A percentile compares a stretch with the other conserved stretches of the same genome.
Evolutionary conservation across 1,140 invertebrate genomes (phyloP).

Genomic region (Paraescarpia echinospica): DNA sequence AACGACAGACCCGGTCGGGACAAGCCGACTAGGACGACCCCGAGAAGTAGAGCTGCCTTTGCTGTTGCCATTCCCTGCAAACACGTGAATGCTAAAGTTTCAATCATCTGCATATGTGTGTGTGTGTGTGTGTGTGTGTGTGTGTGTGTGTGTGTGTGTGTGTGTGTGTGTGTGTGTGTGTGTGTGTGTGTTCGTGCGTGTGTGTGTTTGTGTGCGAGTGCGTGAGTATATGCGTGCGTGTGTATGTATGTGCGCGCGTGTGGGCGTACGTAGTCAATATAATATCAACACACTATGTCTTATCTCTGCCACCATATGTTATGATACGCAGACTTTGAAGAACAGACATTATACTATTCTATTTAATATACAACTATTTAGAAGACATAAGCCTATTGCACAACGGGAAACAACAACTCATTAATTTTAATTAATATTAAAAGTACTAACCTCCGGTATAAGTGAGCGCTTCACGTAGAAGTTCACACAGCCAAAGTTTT

Average conservation of each 20-base stretch:
- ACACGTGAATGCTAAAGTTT: too few relatives aligned
- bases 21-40: background rate
- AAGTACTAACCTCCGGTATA: too few relatives aligned
- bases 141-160: background rate
- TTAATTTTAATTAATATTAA: too few relatives aligned
- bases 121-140: background rate
- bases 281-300: too few relatives aligned
- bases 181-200: background rate
- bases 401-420: too few relatives aligned
- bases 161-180: background rate
- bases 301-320: too few relatives aligned
- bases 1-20: background rate
- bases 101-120: background rate
- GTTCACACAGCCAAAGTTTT: too few relatives aligned
- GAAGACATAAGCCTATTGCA: too few relatives aligned
- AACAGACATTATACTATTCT: too few relatives aligned
- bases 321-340: too few relatives aligned
- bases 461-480: too few relatives aligned
- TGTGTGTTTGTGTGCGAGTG: background rate
- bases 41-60: background rate
- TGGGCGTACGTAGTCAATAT: background rate
- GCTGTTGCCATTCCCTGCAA: background rate
- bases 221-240: background rate
- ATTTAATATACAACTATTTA: too few relatives aligned
- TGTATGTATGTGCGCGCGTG: background rate